These are phyloP conservation scores for Pheosia tremula DNA, from an alignment of 2,888 invertebrate genomes.

Conservation along the genomic window DNA sequence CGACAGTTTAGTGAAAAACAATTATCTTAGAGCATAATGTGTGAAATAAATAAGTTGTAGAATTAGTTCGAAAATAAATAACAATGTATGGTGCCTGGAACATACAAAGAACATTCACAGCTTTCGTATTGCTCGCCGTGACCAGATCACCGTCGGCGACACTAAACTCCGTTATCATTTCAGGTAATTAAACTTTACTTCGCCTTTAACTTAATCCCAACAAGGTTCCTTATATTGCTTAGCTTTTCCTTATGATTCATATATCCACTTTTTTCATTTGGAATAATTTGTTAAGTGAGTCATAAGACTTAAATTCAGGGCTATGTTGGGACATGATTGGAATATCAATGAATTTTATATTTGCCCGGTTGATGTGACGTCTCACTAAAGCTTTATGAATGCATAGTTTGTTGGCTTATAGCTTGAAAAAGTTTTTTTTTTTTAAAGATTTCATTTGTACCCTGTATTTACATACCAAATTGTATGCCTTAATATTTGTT, in stretches of 20 bases:
- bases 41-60: constrained; percentile 45
- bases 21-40: neutral
- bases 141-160: constrained; percentile 71
- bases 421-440: no score
- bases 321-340: no score
- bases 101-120: constrained; percentile 60
- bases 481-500: no score
- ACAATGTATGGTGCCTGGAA: constrained; percentile 70
- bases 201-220: neutral
- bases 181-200: constrained; percentile 50
- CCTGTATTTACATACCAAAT: no score
- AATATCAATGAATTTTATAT: no score
- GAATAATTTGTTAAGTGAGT: no score
- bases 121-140: constrained; percentile 62
- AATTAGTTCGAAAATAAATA: constrained; percentile 54
- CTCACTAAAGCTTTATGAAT: neutral
- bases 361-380: neutral
- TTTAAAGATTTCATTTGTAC: no score
- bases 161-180: constrained; percentile 62
- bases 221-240: no score
- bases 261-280: no score
- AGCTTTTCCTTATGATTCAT: no score
- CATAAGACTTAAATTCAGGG: no score
- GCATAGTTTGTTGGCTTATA: no score
- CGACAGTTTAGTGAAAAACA: constrained; percentile 7